These are phyloP conservation scores for Parambassis ranga DNA, from an alignment of 2,797 vertebrate species.

Conservation along the genomic window DNA sequence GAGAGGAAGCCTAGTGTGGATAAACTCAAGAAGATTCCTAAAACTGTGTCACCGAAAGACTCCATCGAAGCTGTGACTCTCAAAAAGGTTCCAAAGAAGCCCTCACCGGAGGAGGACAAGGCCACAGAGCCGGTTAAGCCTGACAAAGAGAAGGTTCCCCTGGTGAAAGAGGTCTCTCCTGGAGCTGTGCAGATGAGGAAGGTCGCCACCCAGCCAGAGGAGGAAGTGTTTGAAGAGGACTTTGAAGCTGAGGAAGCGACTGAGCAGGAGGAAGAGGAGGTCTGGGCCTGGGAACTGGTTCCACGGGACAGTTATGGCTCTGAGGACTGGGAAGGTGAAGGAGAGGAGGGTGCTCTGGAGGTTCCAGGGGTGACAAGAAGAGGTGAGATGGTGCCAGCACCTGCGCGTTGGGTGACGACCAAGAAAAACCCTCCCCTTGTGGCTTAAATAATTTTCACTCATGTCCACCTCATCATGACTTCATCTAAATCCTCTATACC, in stretches of 20 bases:
- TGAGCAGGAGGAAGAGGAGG: slow-evolving; percentile 74
- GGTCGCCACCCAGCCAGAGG: slow-evolving; percentile 77
- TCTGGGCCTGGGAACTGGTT: slow-evolving; percentile 80
- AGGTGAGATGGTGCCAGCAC: slow-evolving; percentile 86
- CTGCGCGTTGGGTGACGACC: slow-evolving; percentile 67
- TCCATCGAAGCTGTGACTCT: slow-evolving; percentile 68
- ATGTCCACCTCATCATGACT: slow-evolving; percentile 65
- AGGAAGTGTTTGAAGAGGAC: slow-evolving; percentile 77
- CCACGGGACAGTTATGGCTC: slow-evolving; percentile 75
- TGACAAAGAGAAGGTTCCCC: slow-evolving; percentile 47
- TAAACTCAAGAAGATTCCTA: slow-evolving; percentile 65
- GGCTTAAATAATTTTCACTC: slow-evolving; percentile 69
- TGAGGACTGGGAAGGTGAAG: slow-evolving; percentile 79
- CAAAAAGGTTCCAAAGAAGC: slow-evolving; percentile 73
- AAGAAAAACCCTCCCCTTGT: slow-evolving; percentile 65
- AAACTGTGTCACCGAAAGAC: slow-evolving; percentile 72
- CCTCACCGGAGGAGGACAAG: slow-evolving; percentile 69
- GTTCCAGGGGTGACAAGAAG: slow-evolving; percentile 82
- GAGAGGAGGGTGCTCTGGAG: slow-evolving; percentile 78
- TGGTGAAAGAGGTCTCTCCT: slow-evolving; percentile 78
- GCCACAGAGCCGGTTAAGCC: slow-evolving; percentile 40
- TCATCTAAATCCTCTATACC: slow-evolving; percentile 49
- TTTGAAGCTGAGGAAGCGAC: slow-evolving; percentile 57
- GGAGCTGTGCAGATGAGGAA: slow-evolving; percentile 76
- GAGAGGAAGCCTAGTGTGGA: slow-evolving; percentile 69